phyloP scores from a whole-genome alignment of 2,797 vertebrate genomes.

The Limnodromus scolopaceus region DNA sequence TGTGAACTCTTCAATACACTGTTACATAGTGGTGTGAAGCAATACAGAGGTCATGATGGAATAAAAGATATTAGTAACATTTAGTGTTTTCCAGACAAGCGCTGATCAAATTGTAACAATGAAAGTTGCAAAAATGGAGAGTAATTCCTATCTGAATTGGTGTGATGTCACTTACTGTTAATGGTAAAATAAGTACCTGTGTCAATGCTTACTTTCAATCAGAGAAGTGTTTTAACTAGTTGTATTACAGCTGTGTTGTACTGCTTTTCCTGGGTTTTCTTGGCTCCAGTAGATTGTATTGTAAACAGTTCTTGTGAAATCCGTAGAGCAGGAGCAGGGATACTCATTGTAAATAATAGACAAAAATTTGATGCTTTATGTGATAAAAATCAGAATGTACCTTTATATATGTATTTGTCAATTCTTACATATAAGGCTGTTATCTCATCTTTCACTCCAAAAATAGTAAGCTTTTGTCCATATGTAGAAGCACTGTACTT shows the following conservation, averaged over 20 bases:
- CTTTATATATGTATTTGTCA: background rate
- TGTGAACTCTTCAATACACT: background rate
- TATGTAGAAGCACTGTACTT: background rate
- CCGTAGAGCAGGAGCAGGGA: background rate
- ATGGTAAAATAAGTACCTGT: background rate
- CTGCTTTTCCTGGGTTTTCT: background rate
- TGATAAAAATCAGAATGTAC: background rate
- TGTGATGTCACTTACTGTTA: background rate
- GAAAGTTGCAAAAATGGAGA: background rate
- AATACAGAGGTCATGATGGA: background rate
- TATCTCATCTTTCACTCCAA: background rate
- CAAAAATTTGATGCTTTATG: background rate
- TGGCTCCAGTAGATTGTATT: background rate
- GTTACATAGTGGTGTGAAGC: background rate
- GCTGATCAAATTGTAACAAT: background rate
- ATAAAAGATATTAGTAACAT: background rate
- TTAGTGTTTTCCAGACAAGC: background rate
- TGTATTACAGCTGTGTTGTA: background rate
- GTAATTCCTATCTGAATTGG: background rate
- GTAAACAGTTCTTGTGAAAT: background rate
- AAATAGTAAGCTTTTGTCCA: background rate
- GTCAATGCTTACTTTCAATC: background rate
- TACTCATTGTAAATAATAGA: background rate
- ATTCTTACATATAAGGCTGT: background rate
- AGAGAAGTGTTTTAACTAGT: background rate